A percentile compares a stretch with the other conserved stretches of the same genome.
These are phyloP conservation scores for Myopa testacea DNA, from an alignment of 2,888 invertebrate species.

Conservation along the genomic window DNA sequence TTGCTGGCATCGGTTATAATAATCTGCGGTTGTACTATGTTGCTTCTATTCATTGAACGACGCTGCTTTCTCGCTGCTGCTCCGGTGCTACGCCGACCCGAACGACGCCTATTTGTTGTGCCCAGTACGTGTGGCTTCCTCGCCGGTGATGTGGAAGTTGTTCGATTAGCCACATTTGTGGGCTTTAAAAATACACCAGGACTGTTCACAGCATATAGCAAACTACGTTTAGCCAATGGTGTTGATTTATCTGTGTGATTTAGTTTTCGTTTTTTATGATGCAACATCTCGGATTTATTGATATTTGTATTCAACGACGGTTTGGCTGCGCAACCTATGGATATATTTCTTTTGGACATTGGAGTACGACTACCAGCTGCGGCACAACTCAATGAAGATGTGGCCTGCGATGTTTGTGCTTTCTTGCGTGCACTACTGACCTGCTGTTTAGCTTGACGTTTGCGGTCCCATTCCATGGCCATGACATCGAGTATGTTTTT, in stretches of 20 bases:
- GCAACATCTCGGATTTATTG: neutral
- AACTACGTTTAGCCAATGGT: slow-evolving; percentile 60
- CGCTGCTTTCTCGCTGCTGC: slow-evolving; percentile 44
- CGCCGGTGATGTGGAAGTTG: slow-evolving; percentile 18
- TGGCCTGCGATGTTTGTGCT: slow-evolving; percentile 35
- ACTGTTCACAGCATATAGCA: slow-evolving; percentile 55
- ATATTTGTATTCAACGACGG: neutral
- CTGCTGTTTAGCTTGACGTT: slow-evolving; percentile 62
- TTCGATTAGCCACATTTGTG: slow-evolving; percentile 18
- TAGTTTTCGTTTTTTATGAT: slow-evolving; percentile 57
- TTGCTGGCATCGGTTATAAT: neutral
- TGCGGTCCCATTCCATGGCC: slow-evolving; percentile 73
- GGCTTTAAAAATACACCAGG: slow-evolving; percentile 51
- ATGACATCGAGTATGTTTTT: slow-evolving; percentile 74
- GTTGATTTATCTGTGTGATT: slow-evolving; percentile 44
- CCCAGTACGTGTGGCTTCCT: slow-evolving; percentile 2
- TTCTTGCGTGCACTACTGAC: slow-evolving; percentile 69
- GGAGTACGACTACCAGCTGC: slow-evolving; percentile 53
- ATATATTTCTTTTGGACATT: slow-evolving; percentile 53
- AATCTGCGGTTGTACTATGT: neutral
- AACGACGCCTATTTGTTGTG: slow-evolving; percentile 4
- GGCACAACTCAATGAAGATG: slow-evolving; percentile 21
- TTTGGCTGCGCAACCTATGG: neutral
- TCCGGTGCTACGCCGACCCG: slow-evolving; percentile 1
- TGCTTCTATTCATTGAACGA: slow-evolving; percentile 42